Evolutionary conservation across 64 coral and sea anemone species (phyloP).

Genomic region (Montipora efflorescens): DNA sequence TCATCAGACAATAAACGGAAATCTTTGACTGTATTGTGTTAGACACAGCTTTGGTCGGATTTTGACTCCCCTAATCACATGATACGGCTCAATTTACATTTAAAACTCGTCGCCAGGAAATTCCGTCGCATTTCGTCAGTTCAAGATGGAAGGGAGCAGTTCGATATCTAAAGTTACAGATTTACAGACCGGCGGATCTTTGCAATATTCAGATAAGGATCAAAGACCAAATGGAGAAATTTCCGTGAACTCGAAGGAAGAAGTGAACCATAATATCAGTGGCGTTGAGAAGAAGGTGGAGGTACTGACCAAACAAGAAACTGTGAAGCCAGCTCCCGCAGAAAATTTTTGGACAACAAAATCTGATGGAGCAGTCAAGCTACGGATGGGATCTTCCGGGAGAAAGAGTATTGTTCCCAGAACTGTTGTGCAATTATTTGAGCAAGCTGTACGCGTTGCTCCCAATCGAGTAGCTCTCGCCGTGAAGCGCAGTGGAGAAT

Average conservation of each 20-base stretch:
- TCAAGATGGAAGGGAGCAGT: too few relatives aligned
- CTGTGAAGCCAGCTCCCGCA: constrained; percentile 50
- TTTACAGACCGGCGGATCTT: background rate
- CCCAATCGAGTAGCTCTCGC: constrained; percentile 78
- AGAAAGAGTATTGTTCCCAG: constrained; percentile 47
- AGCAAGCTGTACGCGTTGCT: constrained; percentile 56
- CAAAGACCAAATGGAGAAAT: background rate
- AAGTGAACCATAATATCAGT: background rate
- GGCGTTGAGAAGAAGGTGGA: background rate
- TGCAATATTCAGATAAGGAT: constrained; percentile 22
- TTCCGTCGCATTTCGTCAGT: too few relatives aligned
- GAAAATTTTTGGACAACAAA: constrained; percentile 61
- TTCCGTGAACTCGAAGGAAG: background rate
- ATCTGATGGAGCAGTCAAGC: constrained; percentile 66
- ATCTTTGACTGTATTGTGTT: too few relatives aligned
- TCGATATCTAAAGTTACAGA: constrained; percentile 1
- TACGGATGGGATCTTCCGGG: constrained; percentile 50
- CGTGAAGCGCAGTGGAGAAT: constrained; percentile 74
- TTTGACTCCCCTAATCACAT: too few relatives aligned
- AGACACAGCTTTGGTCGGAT: too few relatives aligned
- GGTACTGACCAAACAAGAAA: background rate
- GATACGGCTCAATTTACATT: too few relatives aligned
- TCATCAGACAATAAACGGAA: too few relatives aligned
- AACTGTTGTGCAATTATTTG: constrained; percentile 67
- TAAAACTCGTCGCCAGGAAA: too few relatives aligned